Evolutionary conservation across 2,113 vertebrate genomes (phyloP).

Genomic region (Tetrao urogallus): DNA sequence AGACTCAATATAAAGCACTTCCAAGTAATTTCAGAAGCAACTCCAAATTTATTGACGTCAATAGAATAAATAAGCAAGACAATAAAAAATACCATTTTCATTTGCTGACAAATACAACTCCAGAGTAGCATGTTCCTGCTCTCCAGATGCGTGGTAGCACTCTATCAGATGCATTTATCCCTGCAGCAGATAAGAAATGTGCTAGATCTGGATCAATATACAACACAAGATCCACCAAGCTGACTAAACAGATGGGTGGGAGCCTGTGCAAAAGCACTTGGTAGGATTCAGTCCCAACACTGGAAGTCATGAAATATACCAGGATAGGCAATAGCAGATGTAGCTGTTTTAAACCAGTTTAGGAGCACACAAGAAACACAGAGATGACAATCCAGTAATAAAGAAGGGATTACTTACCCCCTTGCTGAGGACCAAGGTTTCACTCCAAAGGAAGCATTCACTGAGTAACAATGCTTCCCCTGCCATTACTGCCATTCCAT

Average conservation of each 20-base stretch:
- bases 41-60: slow-evolving; percentile 46
- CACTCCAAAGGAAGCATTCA: no score
- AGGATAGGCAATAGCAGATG: no score
- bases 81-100: not conserved
- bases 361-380: no score
- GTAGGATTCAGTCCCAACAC: not conserved
- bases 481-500: no score
- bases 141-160: not conserved
- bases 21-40: slow-evolving; percentile 48
- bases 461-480: no score
- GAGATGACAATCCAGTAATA: no score
- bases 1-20: slow-evolving; percentile 42
- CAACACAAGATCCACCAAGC: not conserved
- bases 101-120: not conserved
- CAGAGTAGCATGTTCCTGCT: not conserved
- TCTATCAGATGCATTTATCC: not conserved
- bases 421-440: no score
- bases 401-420: no score
- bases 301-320: not conserved
- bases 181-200: not conserved
- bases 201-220: not conserved
- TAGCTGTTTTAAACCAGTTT: no score
- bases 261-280: not conserved
- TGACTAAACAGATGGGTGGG: not conserved
- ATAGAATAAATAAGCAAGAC: not conserved